A percentile compares a stretch with the other conserved stretches of the same genome.
These are phyloP conservation scores for Rhabditoides inermis DNA, from an alignment of 2,888 invertebrate genomes.

Conservation along the genomic window DNA sequence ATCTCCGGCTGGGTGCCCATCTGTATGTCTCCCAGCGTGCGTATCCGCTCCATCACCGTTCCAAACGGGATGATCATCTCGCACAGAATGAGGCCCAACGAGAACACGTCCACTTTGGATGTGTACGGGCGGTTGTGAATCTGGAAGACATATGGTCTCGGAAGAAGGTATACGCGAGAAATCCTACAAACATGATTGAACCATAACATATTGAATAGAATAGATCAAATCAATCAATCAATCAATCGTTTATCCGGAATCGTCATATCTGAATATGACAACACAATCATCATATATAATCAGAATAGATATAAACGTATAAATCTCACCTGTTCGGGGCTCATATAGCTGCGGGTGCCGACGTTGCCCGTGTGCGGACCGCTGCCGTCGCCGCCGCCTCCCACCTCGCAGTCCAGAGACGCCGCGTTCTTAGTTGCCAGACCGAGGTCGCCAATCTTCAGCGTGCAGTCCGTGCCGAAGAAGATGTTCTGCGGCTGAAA, in stretches of 20 bases:
- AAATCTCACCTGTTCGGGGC: constrained; percentile 73
- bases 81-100: constrained; percentile 70
- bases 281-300: neutral
- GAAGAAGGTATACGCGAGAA: too few relatives aligned
- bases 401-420: constrained; percentile 4
- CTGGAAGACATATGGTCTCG: constrained; percentile 14
- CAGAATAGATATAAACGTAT: neutral
- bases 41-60: constrained; percentile 76
- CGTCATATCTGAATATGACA: too few relatives aligned
- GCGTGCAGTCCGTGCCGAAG: constrained; percentile 77
- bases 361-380: constrained; percentile 58
- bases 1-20: constrained; percentile 12
- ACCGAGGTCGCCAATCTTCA: constrained; percentile 96
- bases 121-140: constrained; percentile 52
- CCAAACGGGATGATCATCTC: constrained; percentile 80
- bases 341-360: constrained; percentile 93
- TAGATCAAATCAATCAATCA: too few relatives aligned
- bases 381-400: constrained; percentile 5
- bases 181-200: neutral
- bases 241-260: too few relatives aligned
- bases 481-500: constrained; percentile 78
- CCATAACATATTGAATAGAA: too few relatives aligned
- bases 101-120: constrained; percentile 57
- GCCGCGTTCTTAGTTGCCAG: constrained; percentile 66
- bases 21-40: constrained; percentile 16